Evolutionary conservation across 2,113 vertebrate genomes (phyloP), one percentile per base, ranked within the genome.

Genomic region (Cranoglanis bouderius): DNA sequence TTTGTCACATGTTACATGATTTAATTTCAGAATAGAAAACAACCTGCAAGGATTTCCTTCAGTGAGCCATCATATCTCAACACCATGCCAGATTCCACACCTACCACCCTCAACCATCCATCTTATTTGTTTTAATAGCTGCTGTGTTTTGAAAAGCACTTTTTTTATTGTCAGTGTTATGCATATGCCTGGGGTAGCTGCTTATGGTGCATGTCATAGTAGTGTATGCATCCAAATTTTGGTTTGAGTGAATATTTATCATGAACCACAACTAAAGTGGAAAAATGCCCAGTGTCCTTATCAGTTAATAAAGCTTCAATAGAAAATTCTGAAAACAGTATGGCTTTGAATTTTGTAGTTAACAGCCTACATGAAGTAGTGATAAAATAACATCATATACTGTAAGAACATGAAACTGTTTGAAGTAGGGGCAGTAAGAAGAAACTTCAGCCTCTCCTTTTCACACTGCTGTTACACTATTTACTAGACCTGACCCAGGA

Each of bases 401-500:
- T 82, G 18, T 82, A 57, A 82, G 53, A 19, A 82, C 53, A 57
- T 55, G 16, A 57, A 57, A 51, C 46, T 51, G 29, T 85, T 18
- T 63, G 59, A 53, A 67, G 57, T 82, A 32, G 19, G 19, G 32
- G 61, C 0, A 70, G 46, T 29, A 19, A 74, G 24, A 80, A 81
- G 72, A 78, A 78, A 13, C 46, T 57, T 51, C 86, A 93, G 91
- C 87, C 90, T 91, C 77, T 67, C 84, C 78, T 19, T 93, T 93
- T 94, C 93, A 92, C 92, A 93, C 89, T 87, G 90, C 57, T 92
- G 87, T 93, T 91, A 92, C 90, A 93, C 88, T 94, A 89, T 95
- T 95, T 94, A 94, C 93, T 91, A 90, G 89, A 90, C 85, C 87
- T 92, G 91, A 80, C 84, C 87, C 88, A 90, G 80, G 92, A 94